Conservation (phyloP, 2,888 invertebrate species). For the Drosophila longiperda region DNA sequence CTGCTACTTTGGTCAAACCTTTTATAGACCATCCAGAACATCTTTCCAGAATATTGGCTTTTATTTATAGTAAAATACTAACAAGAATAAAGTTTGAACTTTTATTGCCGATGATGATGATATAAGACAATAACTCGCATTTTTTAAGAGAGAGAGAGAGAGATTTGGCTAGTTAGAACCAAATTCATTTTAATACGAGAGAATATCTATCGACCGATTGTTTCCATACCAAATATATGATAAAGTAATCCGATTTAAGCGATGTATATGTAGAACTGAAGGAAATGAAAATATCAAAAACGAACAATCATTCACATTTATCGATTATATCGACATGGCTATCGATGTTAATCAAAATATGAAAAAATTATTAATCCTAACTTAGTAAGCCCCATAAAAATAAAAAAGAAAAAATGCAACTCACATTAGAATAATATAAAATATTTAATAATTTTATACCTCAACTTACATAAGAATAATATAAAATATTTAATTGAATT, state of each 20-base stretch:
- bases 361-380: too few relatives aligned
- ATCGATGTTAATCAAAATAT: too few relatives aligned
- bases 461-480: not conserved
- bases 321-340: too few relatives aligned
- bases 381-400: not conserved
- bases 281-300: not conserved
- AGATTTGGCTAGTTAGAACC: not conserved
- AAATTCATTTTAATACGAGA: not conserved
- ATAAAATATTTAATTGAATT: not conserved
- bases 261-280: not conserved
- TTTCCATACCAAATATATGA: not conserved
- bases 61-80: not conserved
- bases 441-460: too few relatives aligned
- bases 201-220: not conserved
- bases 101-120: not conserved
- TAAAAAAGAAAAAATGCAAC: not conserved
- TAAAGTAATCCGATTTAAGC: not conserved
- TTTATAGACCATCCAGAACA: not conserved
- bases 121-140: not conserved
- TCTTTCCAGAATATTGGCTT: not conserved
- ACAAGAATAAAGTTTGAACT: not conserved
- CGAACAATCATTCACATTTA: not conserved
- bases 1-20: not conserved
- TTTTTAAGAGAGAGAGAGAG: too few relatives aligned
- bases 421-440: not conserved